phyloP scores from a whole-genome alignment of 2,113 vertebrate species.

The Podarcis raffonei region DNA sequence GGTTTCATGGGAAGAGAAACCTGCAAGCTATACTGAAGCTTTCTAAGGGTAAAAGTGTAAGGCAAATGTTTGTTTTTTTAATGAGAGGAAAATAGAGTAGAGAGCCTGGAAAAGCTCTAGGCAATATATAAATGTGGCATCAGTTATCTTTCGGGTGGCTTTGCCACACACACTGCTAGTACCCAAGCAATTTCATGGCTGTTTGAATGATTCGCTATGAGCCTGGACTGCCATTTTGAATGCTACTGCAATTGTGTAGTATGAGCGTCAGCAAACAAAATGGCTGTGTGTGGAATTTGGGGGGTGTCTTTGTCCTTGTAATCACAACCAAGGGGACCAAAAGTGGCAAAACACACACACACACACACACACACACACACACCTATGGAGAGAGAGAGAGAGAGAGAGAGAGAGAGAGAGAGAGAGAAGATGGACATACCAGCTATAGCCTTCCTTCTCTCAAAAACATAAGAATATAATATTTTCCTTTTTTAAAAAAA shows the following conservation, averaged over 20 bases:
- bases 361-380: neutral
- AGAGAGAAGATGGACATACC: too few relatives aligned
- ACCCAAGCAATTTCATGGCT: neutral
- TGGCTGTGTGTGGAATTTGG: neutral
- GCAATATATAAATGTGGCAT: neutral
- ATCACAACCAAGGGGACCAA: neutral
- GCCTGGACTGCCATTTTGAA: neutral
- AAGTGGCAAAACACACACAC: neutral
- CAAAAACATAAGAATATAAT: constrained; percentile 8
- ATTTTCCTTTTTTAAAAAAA: neutral
- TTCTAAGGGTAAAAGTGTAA: neutral
- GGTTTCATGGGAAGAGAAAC: neutral
- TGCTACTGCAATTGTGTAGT: neutral
- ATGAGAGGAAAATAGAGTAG: neutral
- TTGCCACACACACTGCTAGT: neutral
- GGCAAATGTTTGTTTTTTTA: neutral
- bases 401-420: neutral
- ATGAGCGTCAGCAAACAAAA: neutral
- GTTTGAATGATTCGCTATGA: neutral
- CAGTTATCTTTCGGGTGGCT: neutral
- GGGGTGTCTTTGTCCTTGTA: neutral
- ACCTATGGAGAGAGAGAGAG: neutral
- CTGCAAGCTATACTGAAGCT: neutral
- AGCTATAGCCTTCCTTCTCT: neutral
- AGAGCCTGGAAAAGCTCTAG: neutral